phyloP scores from a whole-genome alignment of 2,113 vertebrate genomes.

The Urocynchramus pylzowi region DNA sequence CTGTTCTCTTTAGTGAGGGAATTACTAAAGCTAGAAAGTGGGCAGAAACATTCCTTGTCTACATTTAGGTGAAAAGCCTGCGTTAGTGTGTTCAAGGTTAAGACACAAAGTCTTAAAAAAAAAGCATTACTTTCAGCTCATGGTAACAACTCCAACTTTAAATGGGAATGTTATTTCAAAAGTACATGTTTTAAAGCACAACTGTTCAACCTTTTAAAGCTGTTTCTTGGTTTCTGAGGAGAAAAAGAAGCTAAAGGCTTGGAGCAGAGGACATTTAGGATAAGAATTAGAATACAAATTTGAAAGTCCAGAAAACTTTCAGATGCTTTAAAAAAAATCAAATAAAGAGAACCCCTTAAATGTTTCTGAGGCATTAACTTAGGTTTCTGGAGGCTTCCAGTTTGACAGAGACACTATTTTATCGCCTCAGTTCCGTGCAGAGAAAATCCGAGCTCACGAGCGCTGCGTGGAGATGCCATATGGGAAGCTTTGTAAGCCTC shows the following conservation, averaged over 20 bases:
- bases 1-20: neutral
- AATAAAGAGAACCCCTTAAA: neutral
- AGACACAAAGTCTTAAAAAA: neutral
- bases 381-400: neutral
- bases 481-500: constrained; percentile 53
- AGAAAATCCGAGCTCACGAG: neutral
- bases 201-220: neutral
- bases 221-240: neutral
- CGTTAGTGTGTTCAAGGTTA: neutral
- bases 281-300: neutral
- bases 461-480: neutral
- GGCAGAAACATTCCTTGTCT: neutral
- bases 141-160: neutral
- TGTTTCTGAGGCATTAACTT: neutral
- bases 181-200: neutral
- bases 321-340: neutral
- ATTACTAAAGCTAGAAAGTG: neutral
- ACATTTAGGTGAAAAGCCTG: neutral
- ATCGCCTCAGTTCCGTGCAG: neutral
- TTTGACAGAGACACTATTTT: neutral
- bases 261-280: neutral
- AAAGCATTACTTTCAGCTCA: neutral
- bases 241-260: neutral
- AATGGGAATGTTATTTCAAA: neutral
- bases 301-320: neutral